Conservation (phyloP, 2,797 vertebrate genomes). For the Microctenopoma lineatum region DNA sequence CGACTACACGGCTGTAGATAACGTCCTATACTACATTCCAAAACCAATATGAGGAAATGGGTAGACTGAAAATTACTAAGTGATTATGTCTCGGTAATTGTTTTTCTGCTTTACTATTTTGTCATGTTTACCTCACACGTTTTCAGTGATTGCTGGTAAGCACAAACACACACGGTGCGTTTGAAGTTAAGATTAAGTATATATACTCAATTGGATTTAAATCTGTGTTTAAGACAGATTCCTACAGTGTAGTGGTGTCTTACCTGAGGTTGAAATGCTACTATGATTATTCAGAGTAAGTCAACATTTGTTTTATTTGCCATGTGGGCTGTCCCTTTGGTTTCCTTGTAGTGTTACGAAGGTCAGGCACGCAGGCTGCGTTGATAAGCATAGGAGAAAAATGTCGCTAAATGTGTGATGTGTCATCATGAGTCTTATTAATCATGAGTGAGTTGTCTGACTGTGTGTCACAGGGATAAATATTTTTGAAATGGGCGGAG, state of each 20-base stretch:
- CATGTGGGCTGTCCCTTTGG: conserved; percentile 3
- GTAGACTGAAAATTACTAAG: background rate
- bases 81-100: too few relatives aligned
- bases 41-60: background rate
- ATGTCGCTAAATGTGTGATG: background rate
- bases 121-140: background rate
- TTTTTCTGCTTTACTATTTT: background rate
- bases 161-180: background rate
- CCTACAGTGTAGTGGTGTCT: background rate
- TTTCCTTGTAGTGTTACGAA: conserved; percentile 2
- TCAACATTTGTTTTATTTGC: conserved; percentile 29
- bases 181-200: background rate
- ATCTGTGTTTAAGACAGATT: background rate
- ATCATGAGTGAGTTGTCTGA: too few relatives aligned
- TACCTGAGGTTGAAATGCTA: background rate
- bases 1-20: background rate
- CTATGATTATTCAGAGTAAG: conserved; percentile 7
- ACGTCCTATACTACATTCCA: background rate
- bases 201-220: background rate
- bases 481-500: background rate
- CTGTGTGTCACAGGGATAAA: conserved; percentile 1
- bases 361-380: background rate
- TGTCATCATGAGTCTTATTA: background rate
- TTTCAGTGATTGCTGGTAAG: background rate
- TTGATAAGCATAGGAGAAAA: background rate